Evolutionary conservation across 2,888 invertebrate species (phyloP), one percentile per base, ranked within the genome.

Genomic region (Harpalus rubripes): DNA sequence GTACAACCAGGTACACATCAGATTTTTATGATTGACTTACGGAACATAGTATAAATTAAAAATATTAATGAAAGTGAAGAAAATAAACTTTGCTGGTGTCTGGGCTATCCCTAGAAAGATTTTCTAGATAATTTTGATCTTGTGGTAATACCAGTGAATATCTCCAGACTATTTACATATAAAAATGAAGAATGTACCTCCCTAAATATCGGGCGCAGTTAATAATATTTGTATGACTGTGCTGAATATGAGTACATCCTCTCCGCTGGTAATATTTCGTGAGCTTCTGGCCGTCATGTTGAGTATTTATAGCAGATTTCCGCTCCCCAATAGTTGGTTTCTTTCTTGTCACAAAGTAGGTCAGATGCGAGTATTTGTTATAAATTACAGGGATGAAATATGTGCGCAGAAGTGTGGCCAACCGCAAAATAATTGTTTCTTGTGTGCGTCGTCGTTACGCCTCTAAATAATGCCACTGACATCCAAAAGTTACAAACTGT

Each of bases 381-480:
- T 68, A 68, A 68, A 68, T 68, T 68, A 68, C 68, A 68, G 68
- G 68, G 39, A 68, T 63, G 68, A 68, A 68, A 68, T 68, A 68
- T 68, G 68, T 15, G 41, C 74, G 18, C 18, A 26, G 52, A 74
- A 74, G 56, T 74, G 74, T 74, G 74, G 44, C 52, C 58, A 78
- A 78, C 78, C 78, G 78, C 78, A 78, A 78, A 78, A 78, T 78
- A 78, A 78, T 78, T 78, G 78, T 78, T 78, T 78, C 78, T 78
- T 58, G 59, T 59, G 44, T 52, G 44, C 63, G 63, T 63, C 63
- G 22, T 61, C 10, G 59, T 61, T 78, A 78, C 58, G 78, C 59
- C 58, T 58, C 32, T 78, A 78, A 78, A 78, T 78, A 58, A 78
- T 58, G 78, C 78, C 18, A 32, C 26, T 26, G 59, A 78, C 78